Conservation (phyloP, 2,888 invertebrate genomes). For the Homarus gammarus region DNA sequence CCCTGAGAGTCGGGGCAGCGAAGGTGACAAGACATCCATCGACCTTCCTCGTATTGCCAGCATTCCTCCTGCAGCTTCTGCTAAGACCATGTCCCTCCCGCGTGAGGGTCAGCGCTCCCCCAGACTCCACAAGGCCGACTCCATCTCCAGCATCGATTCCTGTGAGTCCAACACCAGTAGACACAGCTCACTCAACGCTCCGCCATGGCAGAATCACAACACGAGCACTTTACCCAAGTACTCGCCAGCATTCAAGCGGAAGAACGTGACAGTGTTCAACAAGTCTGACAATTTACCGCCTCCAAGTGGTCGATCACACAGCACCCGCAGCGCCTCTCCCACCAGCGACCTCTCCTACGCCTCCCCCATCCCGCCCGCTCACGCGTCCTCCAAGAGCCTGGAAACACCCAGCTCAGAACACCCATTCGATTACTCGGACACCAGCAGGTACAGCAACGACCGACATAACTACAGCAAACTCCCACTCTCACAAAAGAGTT, state of each 20-base stretch:
- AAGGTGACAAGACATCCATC: constrained; percentile 82
- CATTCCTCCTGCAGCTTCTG: constrained; percentile 81
- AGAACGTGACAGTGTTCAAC: constrained; percentile 85
- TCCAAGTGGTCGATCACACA: constrained; percentile 78
- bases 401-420: constrained; percentile 83
- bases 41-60: constrained; percentile 92
- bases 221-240: constrained; percentile 84
- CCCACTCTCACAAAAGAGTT: constrained; percentile 57
- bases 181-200: constrained; percentile 71
- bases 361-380: constrained; percentile 51
- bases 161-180: constrained; percentile 63
- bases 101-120: constrained; percentile 63
- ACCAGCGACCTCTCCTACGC: constrained; percentile 67
- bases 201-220: constrained; percentile 76
- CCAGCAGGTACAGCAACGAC: constrained; percentile 78
- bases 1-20: constrained; percentile 84
- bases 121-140: constrained; percentile 71
- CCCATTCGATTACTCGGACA: constrained; percentile 81
- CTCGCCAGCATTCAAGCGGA: constrained; percentile 89
- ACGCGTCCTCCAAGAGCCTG: constrained; percentile 81
- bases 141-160: constrained; percentile 71
- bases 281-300: constrained; percentile 76
- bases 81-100: constrained; percentile 72
- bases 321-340: constrained; percentile 77
- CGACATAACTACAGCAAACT: constrained; percentile 63